Conservation (phyloP, 2,113 vertebrate species). For the Pomatostomus ruficeps region DNA sequence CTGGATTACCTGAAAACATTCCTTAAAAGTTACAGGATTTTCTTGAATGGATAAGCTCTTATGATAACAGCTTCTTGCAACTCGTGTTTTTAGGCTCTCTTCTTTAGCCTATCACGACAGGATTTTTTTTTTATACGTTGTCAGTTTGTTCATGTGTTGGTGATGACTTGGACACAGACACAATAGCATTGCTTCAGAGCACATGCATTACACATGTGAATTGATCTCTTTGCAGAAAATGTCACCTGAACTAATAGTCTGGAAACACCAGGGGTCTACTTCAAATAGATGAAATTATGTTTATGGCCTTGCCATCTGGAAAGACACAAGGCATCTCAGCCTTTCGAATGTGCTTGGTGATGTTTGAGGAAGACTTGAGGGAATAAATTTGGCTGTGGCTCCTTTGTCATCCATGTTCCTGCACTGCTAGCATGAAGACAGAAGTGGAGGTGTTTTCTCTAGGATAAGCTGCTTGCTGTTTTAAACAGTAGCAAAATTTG, state of each 20-base stretch:
- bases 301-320: not conserved
- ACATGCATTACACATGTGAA: rapidly evolving
- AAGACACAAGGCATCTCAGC: not conserved
- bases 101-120: not conserved
- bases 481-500: not conserved
- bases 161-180: not conserved
- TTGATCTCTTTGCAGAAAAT: not conserved
- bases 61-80: not conserved
- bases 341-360: not conserved
- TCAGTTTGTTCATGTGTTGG: not conserved
- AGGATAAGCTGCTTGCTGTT: not conserved
- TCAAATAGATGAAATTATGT: not conserved
- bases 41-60: not conserved
- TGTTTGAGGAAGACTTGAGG: not conserved
- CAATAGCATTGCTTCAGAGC: not conserved
- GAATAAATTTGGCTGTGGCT: not conserved
- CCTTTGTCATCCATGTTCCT: not conserved
- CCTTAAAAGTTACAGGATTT: not conserved
- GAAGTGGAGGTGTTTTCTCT: not conserved
- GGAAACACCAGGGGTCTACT: not conserved
- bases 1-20: not conserved
- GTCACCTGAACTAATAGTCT: not conserved
- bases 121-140: rapidly evolving
- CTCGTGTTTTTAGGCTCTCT: not conserved
- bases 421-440: not conserved